A percentile compares a stretch with the other conserved stretches of the same genome.
phyloP scores from a whole-genome alignment of 2,797 vertebrate species.

The Gadopsis bispinosus region DNA sequence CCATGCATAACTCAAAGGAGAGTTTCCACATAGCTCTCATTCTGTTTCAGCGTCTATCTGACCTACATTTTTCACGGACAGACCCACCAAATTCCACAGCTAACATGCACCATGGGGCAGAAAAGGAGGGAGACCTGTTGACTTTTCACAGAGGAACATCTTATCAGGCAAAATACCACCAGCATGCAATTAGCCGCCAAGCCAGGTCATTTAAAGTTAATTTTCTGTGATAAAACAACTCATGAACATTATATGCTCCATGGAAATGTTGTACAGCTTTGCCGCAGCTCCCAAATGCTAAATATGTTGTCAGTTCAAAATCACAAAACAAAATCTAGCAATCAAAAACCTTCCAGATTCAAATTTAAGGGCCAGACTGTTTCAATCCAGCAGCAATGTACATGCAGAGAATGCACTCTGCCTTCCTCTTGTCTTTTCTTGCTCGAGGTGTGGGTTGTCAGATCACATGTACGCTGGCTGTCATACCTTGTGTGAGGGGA shows the following conservation, averaged over 20 bases:
- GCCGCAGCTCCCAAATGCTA: constrained; percentile 1
- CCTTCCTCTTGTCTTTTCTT: constrained; percentile 53
- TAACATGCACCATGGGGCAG: constrained; percentile 69
- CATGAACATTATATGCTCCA: constrained; percentile 5
- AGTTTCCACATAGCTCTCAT: constrained; percentile 58
- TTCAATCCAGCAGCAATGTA: constrained; percentile 21
- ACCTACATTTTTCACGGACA: constrained; percentile 47
- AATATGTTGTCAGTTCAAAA: constrained; percentile 21
- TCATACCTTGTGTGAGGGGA: constrained; percentile 36
- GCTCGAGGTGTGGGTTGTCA: constrained; percentile 61
- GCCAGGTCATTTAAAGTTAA: constrained; percentile 29
- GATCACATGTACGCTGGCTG: constrained; percentile 43
- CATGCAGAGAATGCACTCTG: constrained; percentile 25
- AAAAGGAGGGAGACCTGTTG: constrained; percentile 47
- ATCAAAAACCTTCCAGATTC: constrained; percentile 21
- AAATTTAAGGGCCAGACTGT: constrained; percentile 22
- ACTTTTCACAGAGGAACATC: constrained; percentile 49
- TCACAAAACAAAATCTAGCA: constrained; percentile 7
- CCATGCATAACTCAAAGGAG: constrained; percentile 24
- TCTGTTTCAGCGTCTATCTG: constrained; percentile 58
- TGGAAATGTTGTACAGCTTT: constrained; percentile 33
- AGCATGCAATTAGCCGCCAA: constrained; percentile 50
- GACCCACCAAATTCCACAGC: constrained; percentile 66
- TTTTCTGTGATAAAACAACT: constrained; percentile 32
- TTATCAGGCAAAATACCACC: constrained; percentile 66